Conservation (phyloP, 2,797 vertebrate species). For the Hydrocynus forskahlii region DNA sequence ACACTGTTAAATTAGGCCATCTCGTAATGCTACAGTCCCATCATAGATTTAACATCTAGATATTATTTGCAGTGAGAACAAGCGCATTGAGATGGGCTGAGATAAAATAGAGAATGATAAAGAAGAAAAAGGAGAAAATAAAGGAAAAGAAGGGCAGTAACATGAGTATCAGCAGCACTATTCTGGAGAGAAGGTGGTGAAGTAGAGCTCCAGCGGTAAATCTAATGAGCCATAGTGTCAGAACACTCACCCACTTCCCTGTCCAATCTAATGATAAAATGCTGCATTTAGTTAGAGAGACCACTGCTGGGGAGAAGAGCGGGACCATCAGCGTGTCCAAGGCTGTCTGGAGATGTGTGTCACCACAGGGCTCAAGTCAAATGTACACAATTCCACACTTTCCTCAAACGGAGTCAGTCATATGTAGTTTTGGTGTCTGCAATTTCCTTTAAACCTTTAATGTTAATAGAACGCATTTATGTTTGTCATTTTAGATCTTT, state of each 20-base stretch:
- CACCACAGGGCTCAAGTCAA: background rate
- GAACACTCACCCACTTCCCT: conserved; percentile 26
- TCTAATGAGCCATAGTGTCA: conserved; percentile 44
- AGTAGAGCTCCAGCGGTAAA: conserved; percentile 28
- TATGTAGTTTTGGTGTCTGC: too few species aligned
- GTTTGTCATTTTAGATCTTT: too few species aligned
- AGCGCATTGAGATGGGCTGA: background rate
- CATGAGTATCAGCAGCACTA: background rate
- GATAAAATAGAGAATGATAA: background rate
- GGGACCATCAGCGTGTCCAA: conserved; percentile 24
- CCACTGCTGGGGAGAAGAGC: conserved; percentile 6
- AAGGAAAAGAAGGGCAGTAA: background rate
- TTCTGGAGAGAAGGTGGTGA: conserved; percentile 31
- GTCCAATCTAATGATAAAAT: conserved; percentile 45
- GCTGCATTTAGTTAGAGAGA: conserved; percentile 20
- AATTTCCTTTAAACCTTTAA: too few species aligned
- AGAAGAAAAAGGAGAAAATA: background rate
- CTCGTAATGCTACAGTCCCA: too few species aligned
- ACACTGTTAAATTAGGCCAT: too few species aligned
- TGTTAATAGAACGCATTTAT: too few species aligned
- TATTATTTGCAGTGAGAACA: background rate
- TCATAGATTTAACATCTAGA: too few species aligned
- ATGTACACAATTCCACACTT: background rate
- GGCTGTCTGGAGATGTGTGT: background rate
- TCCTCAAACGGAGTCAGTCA: background rate